Percentiles rank a stretch among this genome's conserved stretches.
These are phyloP conservation scores for Falcunculus frontatus DNA, from an alignment of 2,113 vertebrate genomes.

Conservation along the genomic window DNA sequence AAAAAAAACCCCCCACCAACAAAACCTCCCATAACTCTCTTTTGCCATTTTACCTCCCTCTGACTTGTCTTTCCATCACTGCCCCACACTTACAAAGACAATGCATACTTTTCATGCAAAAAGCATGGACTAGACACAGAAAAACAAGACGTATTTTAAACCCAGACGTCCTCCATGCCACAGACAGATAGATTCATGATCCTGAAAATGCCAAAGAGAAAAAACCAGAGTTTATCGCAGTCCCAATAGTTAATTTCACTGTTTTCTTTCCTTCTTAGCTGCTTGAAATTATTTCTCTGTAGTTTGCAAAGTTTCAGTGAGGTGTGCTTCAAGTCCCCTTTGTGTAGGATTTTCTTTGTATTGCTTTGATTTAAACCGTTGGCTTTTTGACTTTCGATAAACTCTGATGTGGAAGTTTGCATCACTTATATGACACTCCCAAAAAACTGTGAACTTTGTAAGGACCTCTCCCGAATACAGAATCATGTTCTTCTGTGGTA, in stretches of 20 bases:
- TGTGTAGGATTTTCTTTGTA: not conserved
- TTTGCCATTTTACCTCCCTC: conserved; percentile 33
- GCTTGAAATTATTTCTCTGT: not conserved
- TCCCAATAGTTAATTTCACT: not conserved
- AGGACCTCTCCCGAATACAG: not conserved
- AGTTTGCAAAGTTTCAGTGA: not conserved
- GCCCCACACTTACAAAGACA: not conserved
- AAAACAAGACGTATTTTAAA: conserved; percentile 25
- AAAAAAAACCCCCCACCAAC: not conserved
- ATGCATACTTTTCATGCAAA: conserved; percentile 15
- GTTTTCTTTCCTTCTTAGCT: not conserved
- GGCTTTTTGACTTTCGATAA: not conserved
- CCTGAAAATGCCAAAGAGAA: not conserved
- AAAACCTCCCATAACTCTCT: conserved; percentile 52
- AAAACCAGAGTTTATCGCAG: not conserved
- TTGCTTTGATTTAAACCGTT: not conserved
- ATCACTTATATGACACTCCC: not conserved
- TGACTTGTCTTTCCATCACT: conserved; percentile 26
- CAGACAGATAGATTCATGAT: not conserved
- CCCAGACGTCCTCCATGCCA: not conserved
- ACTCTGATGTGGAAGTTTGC: not conserved
- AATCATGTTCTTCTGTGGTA: not conserved
- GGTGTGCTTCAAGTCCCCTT: not conserved
- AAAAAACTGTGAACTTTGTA: not conserved
- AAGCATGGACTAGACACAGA: not conserved